Conservation (phyloP, 2,113 vertebrate species). For the Caretta caretta region DNA sequence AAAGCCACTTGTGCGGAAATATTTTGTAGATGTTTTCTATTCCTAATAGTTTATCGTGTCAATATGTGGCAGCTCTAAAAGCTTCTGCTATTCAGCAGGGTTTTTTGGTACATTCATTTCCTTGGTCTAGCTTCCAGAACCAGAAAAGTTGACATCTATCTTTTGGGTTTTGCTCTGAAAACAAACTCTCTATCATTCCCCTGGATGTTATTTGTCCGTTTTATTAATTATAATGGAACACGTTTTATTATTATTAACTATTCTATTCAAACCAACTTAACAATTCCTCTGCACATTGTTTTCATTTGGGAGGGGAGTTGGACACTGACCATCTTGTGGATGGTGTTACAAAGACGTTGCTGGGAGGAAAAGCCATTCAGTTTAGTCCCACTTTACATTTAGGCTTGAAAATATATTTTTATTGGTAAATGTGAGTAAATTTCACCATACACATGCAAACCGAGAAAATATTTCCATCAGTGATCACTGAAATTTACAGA, state of each 20-base stretch:
- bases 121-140: not conserved
- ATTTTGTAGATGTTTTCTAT: not conserved
- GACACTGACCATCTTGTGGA: not conserved
- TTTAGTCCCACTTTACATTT: not conserved
- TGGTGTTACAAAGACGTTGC: not conserved
- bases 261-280: not conserved
- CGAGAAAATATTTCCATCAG: not conserved
- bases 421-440: not conserved
- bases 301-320: not conserved
- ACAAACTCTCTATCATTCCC: not conserved
- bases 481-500: not conserved
- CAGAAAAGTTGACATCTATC: not conserved
- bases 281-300: not conserved
- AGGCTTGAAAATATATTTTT: not conserved
- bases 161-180: not conserved
- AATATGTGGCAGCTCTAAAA: not conserved
- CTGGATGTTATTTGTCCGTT: not conserved
- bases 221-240: not conserved
- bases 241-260: not conserved
- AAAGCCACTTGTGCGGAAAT: conserved; percentile 27
- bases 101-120: not conserved
- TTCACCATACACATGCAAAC: not conserved
- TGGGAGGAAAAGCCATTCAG: not conserved
- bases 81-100: not conserved
- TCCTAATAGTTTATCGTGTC: not conserved